These are phyloP conservation scores for Hemiscyllium ocellatum DNA, from an alignment of 2,113 vertebrate species.

Conservation along the genomic window DNA sequence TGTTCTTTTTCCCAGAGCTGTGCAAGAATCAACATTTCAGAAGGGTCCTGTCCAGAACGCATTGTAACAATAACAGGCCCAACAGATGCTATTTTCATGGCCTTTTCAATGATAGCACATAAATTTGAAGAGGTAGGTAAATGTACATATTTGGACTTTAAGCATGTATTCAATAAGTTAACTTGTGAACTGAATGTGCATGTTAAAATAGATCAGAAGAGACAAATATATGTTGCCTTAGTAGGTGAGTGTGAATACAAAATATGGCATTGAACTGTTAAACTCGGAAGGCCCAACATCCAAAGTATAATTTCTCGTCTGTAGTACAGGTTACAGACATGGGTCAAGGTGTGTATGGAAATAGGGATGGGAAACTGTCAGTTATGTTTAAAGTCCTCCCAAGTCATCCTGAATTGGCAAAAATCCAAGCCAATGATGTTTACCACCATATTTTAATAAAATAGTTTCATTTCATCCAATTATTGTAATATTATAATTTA, in stretches of 20 bases:
- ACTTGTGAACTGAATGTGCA: background rate
- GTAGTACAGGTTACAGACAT: background rate
- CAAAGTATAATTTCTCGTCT: background rate
- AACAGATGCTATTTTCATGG: slow-evolving; percentile 84
- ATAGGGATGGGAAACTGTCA: too few relatives aligned
- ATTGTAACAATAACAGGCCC: slow-evolving; percentile 89
- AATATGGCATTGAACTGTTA: background rate
- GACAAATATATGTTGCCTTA: too few relatives aligned
- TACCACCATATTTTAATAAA: background rate
- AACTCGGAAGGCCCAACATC: background rate
- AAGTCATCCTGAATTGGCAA: background rate
- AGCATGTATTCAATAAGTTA: background rate
- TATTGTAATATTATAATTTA: background rate
- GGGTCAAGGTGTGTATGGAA: too few relatives aligned
- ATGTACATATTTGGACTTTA: background rate
- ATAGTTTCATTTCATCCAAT: background rate
- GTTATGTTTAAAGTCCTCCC: too few relatives aligned
- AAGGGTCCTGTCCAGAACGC: slow-evolving; percentile 84
- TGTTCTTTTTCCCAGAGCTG: slow-evolving; percentile 66
- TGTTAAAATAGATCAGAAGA: background rate
- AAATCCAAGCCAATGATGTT: background rate
- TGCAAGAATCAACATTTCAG: slow-evolving; percentile 88
- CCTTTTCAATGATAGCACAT: slow-evolving; percentile 87
- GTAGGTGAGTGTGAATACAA: background rate
- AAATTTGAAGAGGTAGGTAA: slow-evolving; percentile 85